A percentile compares a stretch with the other conserved stretches of the same genome.
Evolutionary conservation across 2,888 invertebrate genomes (phyloP).

Genomic region (Thymelicus acteon): DNA sequence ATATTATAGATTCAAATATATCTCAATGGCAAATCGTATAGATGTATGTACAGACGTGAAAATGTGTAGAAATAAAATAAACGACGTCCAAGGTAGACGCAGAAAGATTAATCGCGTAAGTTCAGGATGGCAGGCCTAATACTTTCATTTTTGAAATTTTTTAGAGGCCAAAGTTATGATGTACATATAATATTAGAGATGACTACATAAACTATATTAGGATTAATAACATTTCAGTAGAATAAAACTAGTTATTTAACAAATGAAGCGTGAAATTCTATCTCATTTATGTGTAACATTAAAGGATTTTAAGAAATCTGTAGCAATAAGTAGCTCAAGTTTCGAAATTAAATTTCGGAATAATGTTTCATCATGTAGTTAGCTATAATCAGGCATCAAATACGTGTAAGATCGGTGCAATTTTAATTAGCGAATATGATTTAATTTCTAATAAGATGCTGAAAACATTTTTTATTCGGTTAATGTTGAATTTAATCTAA

Average conservation of each 20-base stretch:
- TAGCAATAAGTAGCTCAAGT: constrained; percentile 37
- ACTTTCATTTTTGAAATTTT: constrained; percentile 39
- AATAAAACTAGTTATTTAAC: constrained; percentile 19
- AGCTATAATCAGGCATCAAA: constrained; percentile 8
- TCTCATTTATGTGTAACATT: neutral
- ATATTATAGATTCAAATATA: constrained; percentile 24
- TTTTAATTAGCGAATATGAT: neutral
- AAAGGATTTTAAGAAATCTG: constrained; percentile 20
- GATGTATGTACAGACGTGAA: neutral
- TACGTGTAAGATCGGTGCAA: neutral
- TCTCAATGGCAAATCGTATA: constrained; percentile 12
- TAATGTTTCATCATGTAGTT: constrained; percentile 17
- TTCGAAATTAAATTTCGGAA: constrained; percentile 38
- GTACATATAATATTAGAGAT: constrained; percentile 48
- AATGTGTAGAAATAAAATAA: neutral
- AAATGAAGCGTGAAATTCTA: constrained; percentile 8
- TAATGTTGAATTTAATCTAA: neutral
- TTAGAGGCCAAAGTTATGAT: constrained; percentile 50
- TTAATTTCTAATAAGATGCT: constrained; percentile 5
- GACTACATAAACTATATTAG: constrained; percentile 12
- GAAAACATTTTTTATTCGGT: neutral
- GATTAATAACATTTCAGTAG: constrained; percentile 20
- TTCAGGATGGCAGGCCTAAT: constrained; percentile 45
- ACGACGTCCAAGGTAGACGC: constrained; percentile 6
- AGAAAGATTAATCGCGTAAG: constrained; percentile 21